A percentile compares a stretch with the other conserved stretches of the same genome.
Evolutionary conservation across 2,113 vertebrate species (phyloP).

Genomic region (Tenrec ecaudatus): DNA sequence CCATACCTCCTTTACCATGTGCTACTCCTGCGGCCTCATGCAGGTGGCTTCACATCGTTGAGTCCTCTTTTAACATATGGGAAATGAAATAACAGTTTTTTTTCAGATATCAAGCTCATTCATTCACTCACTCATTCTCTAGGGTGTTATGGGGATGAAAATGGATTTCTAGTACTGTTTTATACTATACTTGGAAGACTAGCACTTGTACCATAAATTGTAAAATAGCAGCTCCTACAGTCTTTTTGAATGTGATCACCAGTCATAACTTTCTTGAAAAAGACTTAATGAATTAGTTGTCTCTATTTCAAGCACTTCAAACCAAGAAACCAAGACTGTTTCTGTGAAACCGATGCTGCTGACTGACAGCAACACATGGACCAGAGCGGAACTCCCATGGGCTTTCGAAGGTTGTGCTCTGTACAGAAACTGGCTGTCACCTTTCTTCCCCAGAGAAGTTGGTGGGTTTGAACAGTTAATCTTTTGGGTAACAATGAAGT

Average conservation of each 20-base stretch:
- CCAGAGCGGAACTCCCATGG: too few species aligned
- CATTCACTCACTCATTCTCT: not conserved
- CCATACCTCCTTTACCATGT: too few species aligned
- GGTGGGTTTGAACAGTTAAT: too few species aligned
- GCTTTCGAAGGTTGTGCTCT: too few species aligned
- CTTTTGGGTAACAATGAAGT: too few species aligned
- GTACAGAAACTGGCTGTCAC: too few species aligned
- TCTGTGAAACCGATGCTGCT: too few species aligned
- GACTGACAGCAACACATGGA: too few species aligned
- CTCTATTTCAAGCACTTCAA: not conserved
- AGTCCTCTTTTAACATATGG: not conserved
- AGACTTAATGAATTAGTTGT: slow-evolving; percentile 4
- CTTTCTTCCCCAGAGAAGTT: too few species aligned
- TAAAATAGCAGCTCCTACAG: not conserved
- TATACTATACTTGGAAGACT: not conserved
- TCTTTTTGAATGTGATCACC: not conserved
- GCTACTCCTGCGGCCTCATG: not conserved
- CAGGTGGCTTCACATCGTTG: not conserved
- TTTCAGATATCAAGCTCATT: not conserved
- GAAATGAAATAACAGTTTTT: not conserved
- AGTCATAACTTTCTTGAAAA: not conserved
- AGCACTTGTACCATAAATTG: not conserved
- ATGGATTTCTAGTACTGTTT: not conserved
- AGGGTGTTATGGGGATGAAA: not conserved
- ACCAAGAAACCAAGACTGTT: not conserved